Base-by-base conservation (phyloP, 2,888 invertebrate genomes). In the Argynnis bischoffii region DNA sequence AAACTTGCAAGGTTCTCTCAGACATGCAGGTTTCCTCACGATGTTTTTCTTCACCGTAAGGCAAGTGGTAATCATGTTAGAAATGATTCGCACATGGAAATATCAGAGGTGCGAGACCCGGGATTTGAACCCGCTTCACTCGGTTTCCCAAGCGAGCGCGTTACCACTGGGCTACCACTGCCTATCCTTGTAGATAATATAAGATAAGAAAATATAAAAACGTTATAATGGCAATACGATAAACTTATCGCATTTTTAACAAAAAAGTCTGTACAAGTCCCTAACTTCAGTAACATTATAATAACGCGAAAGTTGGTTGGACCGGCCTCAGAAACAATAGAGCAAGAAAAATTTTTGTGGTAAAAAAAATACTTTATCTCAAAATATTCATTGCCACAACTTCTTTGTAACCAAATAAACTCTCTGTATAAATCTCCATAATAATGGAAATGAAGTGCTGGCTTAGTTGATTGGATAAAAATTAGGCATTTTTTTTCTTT, bases 391-490 rank as follows among this genome's bases (percentile, higher is more conserved):
- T 72, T 64, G 70, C 66, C 64, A 60, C 60, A 66, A 69, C 65
- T 72, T 69, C 69, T 72, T 71, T 64, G 55, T 69, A 72, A 72
- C 66, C 72, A 70, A 70, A 72, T 72, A 72, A 72, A 68, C 72
- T 72, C 56, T 56, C 50, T 56, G 72, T 70, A 70, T 72, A 70
- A 72, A 72, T 72, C 67, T 68, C 60, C 72, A 72, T 72, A 68
- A 70, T 68, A 67, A 60, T 31, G 51, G 56, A 46, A 64, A 65
- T 53, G 59, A 55, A 69, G 65, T 65, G 50, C 61, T 47, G 69
- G 48, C 67, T 65, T 55, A 67, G 55, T 67, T 72, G 71, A 72
- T 72, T 67, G 67, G 64, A 66, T 70, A 68, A 63, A 56, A 72
- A 72, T 70, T 72, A 68, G 48, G 55, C 46, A 69, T 63, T 54